These are phyloP conservation scores for Gambelia wislizenii DNA, from an alignment of 2,797 vertebrate species.

Conservation along the genomic window DNA sequence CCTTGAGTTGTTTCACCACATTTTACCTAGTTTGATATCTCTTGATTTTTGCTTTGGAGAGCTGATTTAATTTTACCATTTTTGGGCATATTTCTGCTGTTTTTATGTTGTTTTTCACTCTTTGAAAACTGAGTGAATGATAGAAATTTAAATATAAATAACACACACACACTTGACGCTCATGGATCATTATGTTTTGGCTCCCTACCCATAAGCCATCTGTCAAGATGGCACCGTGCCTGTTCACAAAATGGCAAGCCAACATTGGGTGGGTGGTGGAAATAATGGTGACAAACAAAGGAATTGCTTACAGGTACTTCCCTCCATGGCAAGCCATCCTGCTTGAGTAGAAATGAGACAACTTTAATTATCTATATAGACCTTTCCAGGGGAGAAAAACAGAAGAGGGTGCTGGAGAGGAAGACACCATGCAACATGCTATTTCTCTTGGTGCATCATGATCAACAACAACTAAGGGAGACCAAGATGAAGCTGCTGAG, in stretches of 20 bases:
- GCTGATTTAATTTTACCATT: background rate
- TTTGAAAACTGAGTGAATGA: background rate
- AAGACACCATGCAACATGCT: background rate
- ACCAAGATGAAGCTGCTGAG: background rate
- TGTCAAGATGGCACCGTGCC: conserved; percentile 74
- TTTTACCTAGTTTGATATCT: background rate
- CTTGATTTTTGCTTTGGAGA: background rate
- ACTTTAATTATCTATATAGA: conserved; percentile 63
- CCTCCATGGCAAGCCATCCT: conserved; percentile 62
- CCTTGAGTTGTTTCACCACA: background rate
- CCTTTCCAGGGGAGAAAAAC: conserved; percentile 17
- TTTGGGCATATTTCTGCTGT: background rate
- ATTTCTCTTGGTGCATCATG: background rate
- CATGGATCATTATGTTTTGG: conserved; percentile 75
- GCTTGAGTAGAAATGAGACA: conserved; percentile 55
- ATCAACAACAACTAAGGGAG: background rate
- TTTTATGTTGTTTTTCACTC: background rate
- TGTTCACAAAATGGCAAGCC: conserved; percentile 71
- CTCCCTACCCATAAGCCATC: conserved; percentile 73
- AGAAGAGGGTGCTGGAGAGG: too few relatives aligned
- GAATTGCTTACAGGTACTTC: conserved; percentile 53
- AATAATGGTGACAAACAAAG: conserved; percentile 72
- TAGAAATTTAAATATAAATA: conserved; percentile 17
- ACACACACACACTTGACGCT: conserved; percentile 63
- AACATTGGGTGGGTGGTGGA: conserved; percentile 68